Base-by-base conservation (phyloP, 1,140 invertebrate species). In the Notospermus geniculatus region DNA sequence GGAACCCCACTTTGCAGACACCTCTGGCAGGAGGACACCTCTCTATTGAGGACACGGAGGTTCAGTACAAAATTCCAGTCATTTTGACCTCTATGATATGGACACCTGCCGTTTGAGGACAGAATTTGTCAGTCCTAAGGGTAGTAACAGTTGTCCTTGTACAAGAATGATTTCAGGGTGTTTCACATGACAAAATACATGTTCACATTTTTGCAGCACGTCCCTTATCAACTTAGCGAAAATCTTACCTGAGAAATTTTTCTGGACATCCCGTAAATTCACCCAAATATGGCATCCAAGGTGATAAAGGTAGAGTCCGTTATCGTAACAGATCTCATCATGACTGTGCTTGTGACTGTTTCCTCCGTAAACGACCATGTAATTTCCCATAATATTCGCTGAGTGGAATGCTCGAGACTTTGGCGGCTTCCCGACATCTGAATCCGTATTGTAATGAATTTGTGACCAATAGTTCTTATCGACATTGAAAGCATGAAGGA, bases 271-370 rank as follows among this genome's bases (percentile, higher is more conserved):
- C 19, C 58, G 62, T n/a, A 68, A 85, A 74, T 89, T 90, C 41
- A 94, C 89, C 93, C 93, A 97, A 0, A 89, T 75, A 71, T 97
- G 92, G 77, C 94, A 97, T 15, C 91, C 90, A 28, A 98, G 83
- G 78, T 96, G 93, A 78, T 97, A 97, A 57, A 95, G 83, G 78
- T 96, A 95, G 84, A 96, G 89, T 74, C 92, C 88, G 73, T 90
- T 88, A 73, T 96, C 93, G 71, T 95, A 96, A 78, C 94, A 97
- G 55, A 91, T 92, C 80, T 96, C 93, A 74, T 95, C 90, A 69
- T 89, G 87, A 64, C 93, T 92, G 75, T 96, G 93, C 1, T 89
- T 86, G 79, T 96, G 93, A 0, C 71, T 68, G 75, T 97, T 96
- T 1, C 94, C 93, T 0, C 93, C 93, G 78, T 93, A 94, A 0